phyloP scores from a whole-genome alignment of 64 coral and sea anemone genomes.

The Anthopleura sola region DNA sequence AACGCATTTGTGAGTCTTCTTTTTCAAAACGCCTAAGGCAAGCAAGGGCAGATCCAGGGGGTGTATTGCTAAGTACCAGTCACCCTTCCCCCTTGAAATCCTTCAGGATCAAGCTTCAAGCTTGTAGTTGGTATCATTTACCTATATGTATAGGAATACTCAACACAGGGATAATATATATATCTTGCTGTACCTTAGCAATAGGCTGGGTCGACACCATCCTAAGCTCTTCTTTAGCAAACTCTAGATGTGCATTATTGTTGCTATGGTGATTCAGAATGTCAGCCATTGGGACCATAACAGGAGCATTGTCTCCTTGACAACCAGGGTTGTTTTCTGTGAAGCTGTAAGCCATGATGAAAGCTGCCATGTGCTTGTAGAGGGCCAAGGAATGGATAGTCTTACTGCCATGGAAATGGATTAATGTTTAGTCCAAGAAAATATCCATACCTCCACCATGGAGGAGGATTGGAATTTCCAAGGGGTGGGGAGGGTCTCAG shows the following conservation, averaged over 20 bases:
- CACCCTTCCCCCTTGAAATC: too few relatives aligned
- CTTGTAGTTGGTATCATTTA: too few relatives aligned
- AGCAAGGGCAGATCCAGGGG: too few relatives aligned
- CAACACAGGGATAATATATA: too few relatives aligned
- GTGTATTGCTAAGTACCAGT: too few relatives aligned
- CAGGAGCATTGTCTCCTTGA: conserved; percentile 30
- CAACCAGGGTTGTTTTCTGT: conserved; percentile 47
- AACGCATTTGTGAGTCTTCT: too few relatives aligned
- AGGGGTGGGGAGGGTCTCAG: neutral
- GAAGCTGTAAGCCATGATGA: conserved; percentile 99
- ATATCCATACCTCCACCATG: neutral
- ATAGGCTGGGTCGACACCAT: conserved; percentile 86
- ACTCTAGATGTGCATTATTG: conserved; percentile 94
- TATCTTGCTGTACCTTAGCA: conserved; percentile 57
- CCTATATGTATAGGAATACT: too few relatives aligned
- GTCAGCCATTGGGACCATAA: conserved; percentile 99
- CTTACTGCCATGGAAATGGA: conserved; percentile 25
- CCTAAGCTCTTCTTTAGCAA: conserved; percentile 62
- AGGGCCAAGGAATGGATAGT: conserved; percentile 54
- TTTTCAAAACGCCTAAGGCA: too few relatives aligned
- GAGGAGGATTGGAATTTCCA: neutral
- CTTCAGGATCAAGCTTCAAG: too few relatives aligned
- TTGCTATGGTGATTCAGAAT: conserved; percentile 90
- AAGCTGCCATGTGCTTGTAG: conserved; percentile 90
- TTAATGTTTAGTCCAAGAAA: neutral